Evolutionary conservation across 2,888 invertebrate genomes (phyloP).

Genomic region (Teleiodes luculella): DNA sequence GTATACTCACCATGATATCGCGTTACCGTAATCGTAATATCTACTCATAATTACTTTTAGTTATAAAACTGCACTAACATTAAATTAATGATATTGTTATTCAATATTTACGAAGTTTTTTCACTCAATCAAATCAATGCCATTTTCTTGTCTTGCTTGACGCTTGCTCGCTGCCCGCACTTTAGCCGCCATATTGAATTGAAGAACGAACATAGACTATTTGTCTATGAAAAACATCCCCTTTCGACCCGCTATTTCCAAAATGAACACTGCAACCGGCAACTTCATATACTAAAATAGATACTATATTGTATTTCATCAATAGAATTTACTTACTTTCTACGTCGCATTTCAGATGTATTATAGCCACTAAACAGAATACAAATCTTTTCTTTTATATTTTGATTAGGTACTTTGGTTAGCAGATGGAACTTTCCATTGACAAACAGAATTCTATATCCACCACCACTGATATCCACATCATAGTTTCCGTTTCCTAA

Average conservation of each 20-base stretch:
- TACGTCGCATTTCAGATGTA: not conserved
- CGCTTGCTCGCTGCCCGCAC: conserved; percentile 58
- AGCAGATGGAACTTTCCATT: no score
- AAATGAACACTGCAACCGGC: not conserved
- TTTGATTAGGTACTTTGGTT: no score
- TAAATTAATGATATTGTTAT: conserved; percentile 44
- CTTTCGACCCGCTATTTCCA: no score
- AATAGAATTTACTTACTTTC: not conserved
- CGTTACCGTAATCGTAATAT: conserved; percentile 77
- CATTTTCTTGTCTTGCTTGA: conserved; percentile 69
- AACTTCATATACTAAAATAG: not conserved
- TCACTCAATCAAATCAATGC: conserved; percentile 53
- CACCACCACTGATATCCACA: conserved; percentile 20
- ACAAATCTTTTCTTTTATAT: no score
- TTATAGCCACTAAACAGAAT: no score
- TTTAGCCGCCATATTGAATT: conserved; percentile 66
- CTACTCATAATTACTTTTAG: conserved; percentile 71
- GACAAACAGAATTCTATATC: no score
- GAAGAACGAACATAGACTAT: conserved; percentile 68
- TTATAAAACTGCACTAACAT: conserved; percentile 52
- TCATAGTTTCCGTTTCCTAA: conserved; percentile 56
- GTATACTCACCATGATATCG: conserved; percentile 74
- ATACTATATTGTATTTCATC: not conserved
- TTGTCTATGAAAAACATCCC: no score
- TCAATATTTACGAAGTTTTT: conserved; percentile 50